Evolutionary conservation across 1,140 invertebrate genomes (phyloP).

Genomic region (Nephila pilipes): DNA sequence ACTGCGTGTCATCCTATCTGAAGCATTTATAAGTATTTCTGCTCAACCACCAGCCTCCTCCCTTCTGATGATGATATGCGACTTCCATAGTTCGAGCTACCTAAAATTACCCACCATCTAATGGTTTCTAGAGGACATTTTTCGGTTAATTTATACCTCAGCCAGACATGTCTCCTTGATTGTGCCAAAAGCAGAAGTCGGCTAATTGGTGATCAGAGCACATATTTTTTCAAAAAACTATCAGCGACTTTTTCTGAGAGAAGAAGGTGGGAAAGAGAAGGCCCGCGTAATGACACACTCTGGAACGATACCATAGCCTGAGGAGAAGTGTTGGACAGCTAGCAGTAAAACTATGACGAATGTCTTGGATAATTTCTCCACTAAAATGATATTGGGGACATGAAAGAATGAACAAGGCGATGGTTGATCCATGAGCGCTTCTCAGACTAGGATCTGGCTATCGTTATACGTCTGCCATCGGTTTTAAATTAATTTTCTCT

Average conservation of each 20-base stretch:
- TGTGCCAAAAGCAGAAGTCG: background rate
- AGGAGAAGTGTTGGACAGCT: background rate
- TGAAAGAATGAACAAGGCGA: background rate
- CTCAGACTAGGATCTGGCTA: background rate
- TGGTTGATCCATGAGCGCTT: background rate
- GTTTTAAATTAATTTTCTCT: constrained; percentile 1
- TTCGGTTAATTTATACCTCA: background rate
- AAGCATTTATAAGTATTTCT: too few species aligned
- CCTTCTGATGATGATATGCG: background rate
- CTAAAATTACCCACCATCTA: background rate
- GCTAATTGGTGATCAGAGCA: constrained; percentile 49
- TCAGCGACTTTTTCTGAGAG: background rate
- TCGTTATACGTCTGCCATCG: background rate
- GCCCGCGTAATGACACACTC: background rate
- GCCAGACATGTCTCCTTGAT: constrained; percentile 18
- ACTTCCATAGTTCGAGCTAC: background rate
- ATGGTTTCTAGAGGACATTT: background rate
- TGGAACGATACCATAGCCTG: background rate
- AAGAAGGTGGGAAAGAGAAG: background rate
- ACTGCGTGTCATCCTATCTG: too few species aligned
- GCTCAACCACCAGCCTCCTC: background rate
- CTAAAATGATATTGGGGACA: constrained; percentile 11
- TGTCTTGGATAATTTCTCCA: constrained; percentile 18
- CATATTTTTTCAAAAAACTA: constrained; percentile 36
- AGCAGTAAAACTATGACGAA: constrained; percentile 25